These are phyloP conservation scores for Syngnathoides biaculeatus DNA, from an alignment of 2,113 vertebrate species.

Conservation along the genomic window DNA sequence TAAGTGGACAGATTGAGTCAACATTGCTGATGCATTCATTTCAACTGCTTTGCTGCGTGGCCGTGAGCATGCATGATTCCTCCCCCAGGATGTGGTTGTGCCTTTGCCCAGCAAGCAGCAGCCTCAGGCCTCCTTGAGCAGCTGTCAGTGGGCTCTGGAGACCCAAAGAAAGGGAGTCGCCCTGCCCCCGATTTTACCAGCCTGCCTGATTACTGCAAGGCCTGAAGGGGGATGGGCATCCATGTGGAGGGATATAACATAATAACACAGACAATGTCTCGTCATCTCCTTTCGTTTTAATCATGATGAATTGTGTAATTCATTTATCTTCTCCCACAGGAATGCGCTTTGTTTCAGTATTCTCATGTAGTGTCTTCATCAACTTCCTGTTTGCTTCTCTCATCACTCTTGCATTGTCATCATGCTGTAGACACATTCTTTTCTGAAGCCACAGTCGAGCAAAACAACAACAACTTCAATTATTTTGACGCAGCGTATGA, in stretches of 20 bases:
- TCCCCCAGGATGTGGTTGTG: conserved; percentile 48
- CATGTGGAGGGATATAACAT: conserved; percentile 10
- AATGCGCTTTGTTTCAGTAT: conserved; percentile 7
- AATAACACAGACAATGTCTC: conserved; percentile 26
- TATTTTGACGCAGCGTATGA: background rate
- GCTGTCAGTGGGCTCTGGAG: conserved; percentile 59
- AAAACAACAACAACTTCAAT: conserved; percentile 7
- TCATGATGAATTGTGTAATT: background rate
- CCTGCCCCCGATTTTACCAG: conserved; percentile 63
- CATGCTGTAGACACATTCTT: conserved; percentile 9
- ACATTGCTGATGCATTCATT: conserved; percentile 48
- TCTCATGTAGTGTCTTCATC: conserved; percentile 4
- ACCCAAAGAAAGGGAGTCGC: conserved; percentile 45
- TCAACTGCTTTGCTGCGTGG: conserved; percentile 12
- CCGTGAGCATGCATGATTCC: conserved; percentile 23
- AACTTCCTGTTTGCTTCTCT: conserved; percentile 28
- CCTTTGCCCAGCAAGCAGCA: conserved; percentile 33
- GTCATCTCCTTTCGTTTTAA: conserved; percentile 3
- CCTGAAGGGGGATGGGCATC: conserved; percentile 54
- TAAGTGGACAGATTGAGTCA: conserved; percentile 55
- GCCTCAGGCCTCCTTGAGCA: conserved; percentile 61
- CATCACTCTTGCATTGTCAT: conserved; percentile 32
- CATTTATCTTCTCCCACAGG: background rate
- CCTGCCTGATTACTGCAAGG: conserved; percentile 46
- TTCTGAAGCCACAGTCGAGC: conserved; percentile 7